Percentiles rank a stretch among this genome's conserved stretches.
Evolutionary conservation across 1,140 invertebrate species (phyloP).

Genomic region (Vanessa tameamea): DNA sequence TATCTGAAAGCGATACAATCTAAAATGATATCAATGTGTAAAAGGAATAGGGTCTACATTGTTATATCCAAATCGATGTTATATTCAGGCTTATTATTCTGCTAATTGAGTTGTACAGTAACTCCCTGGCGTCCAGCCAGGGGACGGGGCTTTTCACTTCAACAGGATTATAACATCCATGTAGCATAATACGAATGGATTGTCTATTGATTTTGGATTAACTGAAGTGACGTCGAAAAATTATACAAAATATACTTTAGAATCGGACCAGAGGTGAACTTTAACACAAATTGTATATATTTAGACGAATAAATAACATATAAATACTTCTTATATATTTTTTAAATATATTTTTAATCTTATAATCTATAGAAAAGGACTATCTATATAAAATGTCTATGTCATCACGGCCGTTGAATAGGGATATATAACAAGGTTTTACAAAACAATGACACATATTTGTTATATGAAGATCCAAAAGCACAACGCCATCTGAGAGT

Average conservation of each 20-base stretch:
- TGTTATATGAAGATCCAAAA: slow-evolving; percentile 20
- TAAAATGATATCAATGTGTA: slow-evolving; percentile 1
- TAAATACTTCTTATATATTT: no score
- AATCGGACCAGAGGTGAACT: not conserved
- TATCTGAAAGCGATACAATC: not conserved
- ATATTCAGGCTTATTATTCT: slow-evolving; percentile 46
- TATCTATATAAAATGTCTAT: no score
- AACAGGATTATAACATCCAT: slow-evolving; percentile 47
- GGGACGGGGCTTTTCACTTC: slow-evolving; percentile 48
- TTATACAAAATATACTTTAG: slow-evolving; percentile 1
- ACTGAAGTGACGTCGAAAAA: slow-evolving; percentile 14
- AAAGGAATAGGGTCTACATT: slow-evolving; percentile 25
- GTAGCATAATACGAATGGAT: slow-evolving; percentile 41
- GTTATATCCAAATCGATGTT: slow-evolving; percentile 17
- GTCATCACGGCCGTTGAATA: not conserved
- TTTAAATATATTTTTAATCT: no score
- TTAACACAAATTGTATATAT: no score
- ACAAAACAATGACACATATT: not conserved
- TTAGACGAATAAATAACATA: no score
- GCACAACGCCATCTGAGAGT: slow-evolving; percentile 19
- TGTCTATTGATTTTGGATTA: slow-evolving; percentile 49
- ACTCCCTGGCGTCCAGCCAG: slow-evolving; percentile 41
- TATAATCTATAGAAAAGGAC: no score
- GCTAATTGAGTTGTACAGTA: slow-evolving; percentile 52
- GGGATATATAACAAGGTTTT: not conserved